Base-by-base conservation (phyloP, 2,797 vertebrate genomes). In the Perodicticus potto region DNA sequence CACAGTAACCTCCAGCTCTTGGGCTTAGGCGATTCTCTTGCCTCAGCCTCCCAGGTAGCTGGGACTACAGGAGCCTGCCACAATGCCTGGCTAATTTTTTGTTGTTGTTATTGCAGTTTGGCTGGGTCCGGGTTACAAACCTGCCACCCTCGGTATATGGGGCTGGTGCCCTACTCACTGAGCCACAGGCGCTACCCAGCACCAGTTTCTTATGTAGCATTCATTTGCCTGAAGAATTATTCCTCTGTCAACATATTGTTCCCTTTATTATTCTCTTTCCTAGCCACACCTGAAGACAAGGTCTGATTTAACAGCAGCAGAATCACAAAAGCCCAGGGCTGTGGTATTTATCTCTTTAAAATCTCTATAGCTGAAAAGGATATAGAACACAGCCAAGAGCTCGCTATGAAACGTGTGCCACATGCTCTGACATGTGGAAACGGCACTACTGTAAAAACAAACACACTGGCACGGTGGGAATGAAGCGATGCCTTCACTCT, bases 141-240 rank as follows among this genome's bases (percentile, higher is more conserved):
- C 45, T 14, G 3, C 14, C 49, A 53, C 49, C 49, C 49, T 53
- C 49, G 14, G 49, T 53, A 53, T 53, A 53, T 53, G 49, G 49
- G 49, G 49, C 49, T 14, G 14, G 49, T 0, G 3, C 49, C 49
- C 49, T 53, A 53, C 49, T 14, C 49, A 53, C 49, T 53, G 49
- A 53, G 49, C 14, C 14, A 53, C 49, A 53, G 49, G 49, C 14
- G 1, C 49, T 3, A 16, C 49, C 14, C 27, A 72, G 19, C 27
- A 19, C 22, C 2, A 70, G 45, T 65, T 89, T 77, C 59, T 77
- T 81, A 61, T 23, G 17, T 67, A 80, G 85, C 32, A 72, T 86
- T 81, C 74, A 43, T 93, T 74, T 57, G 7, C 73, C 67, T 95
- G 37, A 92, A 90, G 49, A 63, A 67, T 63, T 74, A 65, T 65